A percentile compares a stretch with the other conserved stretches of the same genome.
Conservation (phyloP, 1,140 invertebrate genomes). For the Pseudomyrmex flavicornis region DNA sequence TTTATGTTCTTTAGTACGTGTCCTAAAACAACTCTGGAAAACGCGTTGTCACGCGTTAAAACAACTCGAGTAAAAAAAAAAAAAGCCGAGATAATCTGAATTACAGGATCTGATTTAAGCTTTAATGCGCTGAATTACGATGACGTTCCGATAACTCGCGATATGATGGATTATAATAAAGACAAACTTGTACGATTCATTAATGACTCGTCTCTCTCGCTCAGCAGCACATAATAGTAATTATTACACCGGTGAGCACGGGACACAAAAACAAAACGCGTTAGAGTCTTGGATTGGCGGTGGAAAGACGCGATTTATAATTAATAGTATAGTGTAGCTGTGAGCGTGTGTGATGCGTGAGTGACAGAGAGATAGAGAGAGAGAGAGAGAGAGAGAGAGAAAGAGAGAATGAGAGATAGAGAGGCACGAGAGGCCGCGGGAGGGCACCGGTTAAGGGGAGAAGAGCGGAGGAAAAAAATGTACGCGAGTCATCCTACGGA, state of each 20-base stretch:
- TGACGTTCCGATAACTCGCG: slow-evolving; percentile 32
- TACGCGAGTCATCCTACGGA: slow-evolving; percentile 80
- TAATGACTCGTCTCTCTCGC: slow-evolving; percentile 39
- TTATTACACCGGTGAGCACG: slow-evolving; percentile 67
- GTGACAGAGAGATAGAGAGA: neutral
- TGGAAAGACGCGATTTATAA: slow-evolving; percentile 67
- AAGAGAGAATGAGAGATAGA: neutral
- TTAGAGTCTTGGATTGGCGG: slow-evolving; percentile 50
- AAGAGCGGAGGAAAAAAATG: slow-evolving; percentile 67
- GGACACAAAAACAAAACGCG: slow-evolving; percentile 62
- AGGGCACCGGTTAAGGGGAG: slow-evolving; percentile 12
- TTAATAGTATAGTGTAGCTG: slow-evolving; percentile 61
- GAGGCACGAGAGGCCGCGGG: neutral
- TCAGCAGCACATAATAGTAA: slow-evolving; percentile 62
- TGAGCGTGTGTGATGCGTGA: slow-evolving; percentile 7
- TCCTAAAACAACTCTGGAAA: neutral
- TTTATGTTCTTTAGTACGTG: neutral
- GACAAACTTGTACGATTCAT: slow-evolving; percentile 44
- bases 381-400: slow-evolving; percentile 2
- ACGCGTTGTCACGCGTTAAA: slow-evolving; percentile 5
- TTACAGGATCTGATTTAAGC: slow-evolving; percentile 44
- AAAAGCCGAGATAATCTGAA: slow-evolving; percentile 17
- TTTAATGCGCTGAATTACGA: slow-evolving; percentile 51
- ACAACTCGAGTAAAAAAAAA: too few species aligned
- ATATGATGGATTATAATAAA: slow-evolving; percentile 56